Percentiles rank a stretch among this genome's conserved stretches.
Evolutionary conservation across 2,888 invertebrate species (phyloP).

Genomic region (Leptura quadrifasciata): DNA sequence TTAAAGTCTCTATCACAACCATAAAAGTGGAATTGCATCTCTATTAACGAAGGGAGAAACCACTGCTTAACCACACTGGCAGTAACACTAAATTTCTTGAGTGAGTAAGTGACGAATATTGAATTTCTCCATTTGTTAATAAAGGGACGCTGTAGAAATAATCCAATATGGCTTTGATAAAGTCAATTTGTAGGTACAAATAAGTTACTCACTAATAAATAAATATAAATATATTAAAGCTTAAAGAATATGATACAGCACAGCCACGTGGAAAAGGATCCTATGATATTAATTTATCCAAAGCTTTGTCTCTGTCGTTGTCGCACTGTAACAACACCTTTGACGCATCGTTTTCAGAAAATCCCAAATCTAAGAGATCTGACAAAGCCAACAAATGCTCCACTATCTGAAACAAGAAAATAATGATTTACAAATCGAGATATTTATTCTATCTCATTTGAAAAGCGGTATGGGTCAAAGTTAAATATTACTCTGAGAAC

Average conservation of each 20-base stretch:
- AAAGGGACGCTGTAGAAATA: not conserved
- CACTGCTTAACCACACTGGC: conserved; percentile 7
- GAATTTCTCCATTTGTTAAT: not conserved
- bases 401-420: conserved; percentile 79
- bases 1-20: conserved; percentile 25
- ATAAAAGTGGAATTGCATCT: not conserved
- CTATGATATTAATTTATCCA: conserved; percentile 89
- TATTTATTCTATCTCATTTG: too few relatives aligned
- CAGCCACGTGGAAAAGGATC: conserved; percentile 61
- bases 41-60: not conserved
- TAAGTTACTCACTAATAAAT: conserved; percentile 57
- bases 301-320: conserved; percentile 89
- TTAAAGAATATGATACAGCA: conserved; percentile 60
- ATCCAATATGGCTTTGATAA: conserved; percentile 24
- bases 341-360: conserved; percentile 85
- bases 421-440: conserved; percentile 2
- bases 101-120: not conserved
- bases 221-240: conserved; percentile 54
- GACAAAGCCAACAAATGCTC: conserved; percentile 87
- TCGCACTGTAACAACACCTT: conserved; percentile 85
- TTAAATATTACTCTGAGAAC: too few relatives aligned
- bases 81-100: conserved; percentile 3
- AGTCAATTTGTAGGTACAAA: conserved; percentile 44
- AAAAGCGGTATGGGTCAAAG: too few relatives aligned
- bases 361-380: conserved; percentile 88